Evolutionary conservation across 2,797 vertebrate genomes (phyloP).

Genomic region (Balearica regulorum): DNA sequence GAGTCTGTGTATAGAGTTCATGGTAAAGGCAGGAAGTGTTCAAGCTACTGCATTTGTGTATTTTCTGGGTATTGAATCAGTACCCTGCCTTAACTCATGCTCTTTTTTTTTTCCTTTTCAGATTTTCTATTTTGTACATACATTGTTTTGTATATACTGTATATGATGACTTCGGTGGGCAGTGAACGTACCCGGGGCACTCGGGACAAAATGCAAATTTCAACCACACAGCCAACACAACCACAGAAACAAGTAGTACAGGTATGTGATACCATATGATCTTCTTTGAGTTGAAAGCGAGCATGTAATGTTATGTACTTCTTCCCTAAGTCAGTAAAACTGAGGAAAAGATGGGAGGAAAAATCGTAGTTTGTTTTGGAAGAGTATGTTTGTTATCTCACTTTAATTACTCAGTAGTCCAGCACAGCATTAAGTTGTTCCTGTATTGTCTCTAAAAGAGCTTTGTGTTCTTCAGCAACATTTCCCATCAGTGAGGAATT

Average conservation of each 20-base stretch:
- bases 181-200: conserved; percentile 89
- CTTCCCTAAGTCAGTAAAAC: neutral
- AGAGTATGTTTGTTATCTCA: neutral
- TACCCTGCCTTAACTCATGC: neutral
- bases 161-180: conserved; percentile 98
- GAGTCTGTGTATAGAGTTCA: neutral
- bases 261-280: conserved; percentile 73
- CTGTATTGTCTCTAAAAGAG: neutral
- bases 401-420: neutral
- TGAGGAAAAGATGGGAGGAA: neutral
- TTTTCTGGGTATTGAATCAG: neutral
- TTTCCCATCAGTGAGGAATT: neutral
- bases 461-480: neutral
- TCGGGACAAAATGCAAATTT: conserved; percentile 90
- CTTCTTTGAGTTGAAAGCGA: neutral
- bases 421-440: neutral
- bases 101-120: conserved; percentile 63
- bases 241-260: conserved; percentile 92
- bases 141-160: conserved; percentile 99
- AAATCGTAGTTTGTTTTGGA: neutral
- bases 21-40: neutral
- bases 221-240: conserved; percentile 83
- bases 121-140: conserved; percentile 99
- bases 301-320: rapidly evolving
- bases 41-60: neutral